phyloP scores from a whole-genome alignment of 2,797 vertebrate genomes.

The Acomys russatus region DNA sequence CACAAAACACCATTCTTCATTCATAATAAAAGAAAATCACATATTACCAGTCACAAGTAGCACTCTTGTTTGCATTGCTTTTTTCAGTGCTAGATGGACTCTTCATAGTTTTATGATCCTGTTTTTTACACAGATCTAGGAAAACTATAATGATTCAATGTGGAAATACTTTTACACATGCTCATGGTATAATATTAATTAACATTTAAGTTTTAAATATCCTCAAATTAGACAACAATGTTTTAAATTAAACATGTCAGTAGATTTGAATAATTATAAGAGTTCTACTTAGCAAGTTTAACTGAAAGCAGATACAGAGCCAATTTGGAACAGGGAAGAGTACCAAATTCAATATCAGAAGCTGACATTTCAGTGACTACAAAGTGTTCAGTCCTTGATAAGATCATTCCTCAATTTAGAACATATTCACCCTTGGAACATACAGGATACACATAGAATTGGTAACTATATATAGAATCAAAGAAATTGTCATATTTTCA shows the following conservation, averaged over 20 bases:
- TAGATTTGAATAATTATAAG: slow-evolving; percentile 21
- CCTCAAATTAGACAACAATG: neutral
- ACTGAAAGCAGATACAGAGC: neutral
- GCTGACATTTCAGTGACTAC: neutral
- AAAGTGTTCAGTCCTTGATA: neutral
- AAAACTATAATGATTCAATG: neutral
- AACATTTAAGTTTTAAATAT: slow-evolving; percentile 1
- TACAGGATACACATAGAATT: neutral
- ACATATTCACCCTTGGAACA: fast-evolving
- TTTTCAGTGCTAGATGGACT: neutral
- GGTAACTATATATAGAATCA: neutral
- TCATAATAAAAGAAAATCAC: neutral
- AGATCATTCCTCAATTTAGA: neutral
- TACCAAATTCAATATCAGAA: neutral
- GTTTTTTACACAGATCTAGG: neutral
- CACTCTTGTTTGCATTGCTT: neutral
- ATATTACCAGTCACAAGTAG: neutral
- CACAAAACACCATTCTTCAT: neutral
- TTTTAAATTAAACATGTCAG: neutral
- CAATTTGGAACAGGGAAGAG: neutral
- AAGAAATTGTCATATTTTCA: neutral
- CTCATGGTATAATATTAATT: neutral
- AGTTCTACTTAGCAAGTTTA: neutral
- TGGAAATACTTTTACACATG: neutral
- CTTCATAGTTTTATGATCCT: neutral